These are phyloP conservation scores for Drosophila lacicola DNA, from an alignment of 2,888 invertebrate species.

Conservation along the genomic window DNA sequence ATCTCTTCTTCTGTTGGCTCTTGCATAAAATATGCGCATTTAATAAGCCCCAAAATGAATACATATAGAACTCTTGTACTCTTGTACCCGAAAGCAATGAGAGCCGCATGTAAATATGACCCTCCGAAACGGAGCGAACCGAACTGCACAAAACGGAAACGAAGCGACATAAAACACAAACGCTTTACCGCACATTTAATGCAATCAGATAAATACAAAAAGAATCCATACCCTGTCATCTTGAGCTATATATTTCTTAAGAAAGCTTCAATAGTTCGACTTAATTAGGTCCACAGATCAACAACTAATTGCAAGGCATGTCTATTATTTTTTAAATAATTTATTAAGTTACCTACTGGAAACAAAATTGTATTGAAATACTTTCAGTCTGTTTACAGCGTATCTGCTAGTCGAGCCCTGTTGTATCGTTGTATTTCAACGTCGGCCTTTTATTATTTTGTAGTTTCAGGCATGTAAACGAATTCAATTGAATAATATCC, in stretches of 20 bases:
- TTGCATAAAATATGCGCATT: slow-evolving; percentile 78
- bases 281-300: too few species aligned
- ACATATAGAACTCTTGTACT: slow-evolving; percentile 8
- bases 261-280: too few species aligned
- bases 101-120: slow-evolving; percentile 54
- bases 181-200: slow-evolving; percentile 48
- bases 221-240: slow-evolving; percentile 7
- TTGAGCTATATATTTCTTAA: too few species aligned
- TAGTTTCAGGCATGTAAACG: slow-evolving; percentile 79
- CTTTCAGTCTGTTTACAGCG: neutral
- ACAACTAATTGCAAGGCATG: too few species aligned
- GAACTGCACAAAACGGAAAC: slow-evolving; percentile 30
- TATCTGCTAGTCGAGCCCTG: slow-evolving; percentile 25
- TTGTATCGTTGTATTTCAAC: slow-evolving; percentile 9
- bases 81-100: slow-evolving; percentile 31
- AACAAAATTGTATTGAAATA: too few species aligned
- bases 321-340: too few species aligned
- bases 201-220: slow-evolving; percentile 31
- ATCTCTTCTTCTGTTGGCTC: slow-evolving; percentile 34
- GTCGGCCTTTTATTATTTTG: slow-evolving; percentile 62
- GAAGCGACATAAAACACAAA: slow-evolving; percentile 49
- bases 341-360: too few species aligned
- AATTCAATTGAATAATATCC: slow-evolving; percentile 83
- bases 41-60: slow-evolving; percentile 70
- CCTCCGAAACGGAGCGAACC: slow-evolving; percentile 22